phyloP scores from a whole-genome alignment of 2,888 invertebrate genomes.

The Sisyra terminalis region DNA sequence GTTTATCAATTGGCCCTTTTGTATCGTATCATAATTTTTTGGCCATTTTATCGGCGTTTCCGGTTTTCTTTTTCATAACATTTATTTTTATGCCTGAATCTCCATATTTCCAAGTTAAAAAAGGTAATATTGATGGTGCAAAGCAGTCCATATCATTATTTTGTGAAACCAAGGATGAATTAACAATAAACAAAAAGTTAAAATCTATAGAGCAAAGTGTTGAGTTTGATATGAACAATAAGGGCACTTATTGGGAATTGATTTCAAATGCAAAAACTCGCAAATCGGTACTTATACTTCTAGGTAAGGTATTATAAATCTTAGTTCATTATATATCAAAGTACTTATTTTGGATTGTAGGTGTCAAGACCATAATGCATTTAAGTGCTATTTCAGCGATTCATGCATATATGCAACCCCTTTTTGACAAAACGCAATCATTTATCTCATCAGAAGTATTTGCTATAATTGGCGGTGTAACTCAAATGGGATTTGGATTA shows the following conservation, averaged over 20 bases:
- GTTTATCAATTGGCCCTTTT: constrained; percentile 22
- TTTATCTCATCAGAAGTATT: constrained; percentile 33
- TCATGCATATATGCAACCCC: constrained; percentile 41
- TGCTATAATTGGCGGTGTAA: constrained; percentile 38
- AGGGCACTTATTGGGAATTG: constrained; percentile 31
- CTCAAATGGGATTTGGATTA: constrained; percentile 37
- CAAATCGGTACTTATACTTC: constrained; percentile 15
- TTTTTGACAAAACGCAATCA: constrained; percentile 34
- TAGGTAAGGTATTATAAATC: constrained; percentile 10
- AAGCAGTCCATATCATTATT: constrained; percentile 27
- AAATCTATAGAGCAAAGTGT: constrained; percentile 27
- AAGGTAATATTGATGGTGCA: constrained; percentile 30
- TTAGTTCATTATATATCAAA: no score
- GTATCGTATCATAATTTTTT: constrained; percentile 19
- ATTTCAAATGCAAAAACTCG: constrained; percentile 33
- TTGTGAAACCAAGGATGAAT: constrained; percentile 29
- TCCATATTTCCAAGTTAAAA: constrained; percentile 40
- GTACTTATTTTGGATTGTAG: constrained; percentile 21
- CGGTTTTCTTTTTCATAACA: constrained; percentile 28
- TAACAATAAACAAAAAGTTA: constrained; percentile 24
- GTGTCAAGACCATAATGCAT: constrained; percentile 38
- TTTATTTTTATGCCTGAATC: constrained; percentile 44
- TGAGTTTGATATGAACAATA: constrained; percentile 33
- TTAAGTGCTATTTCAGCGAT: constrained; percentile 37
- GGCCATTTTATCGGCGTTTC: constrained; percentile 29